Evolutionary conservation across 2,888 invertebrate species (phyloP), one percentile per base, ranked within the genome.

Genomic region (Eurytoma adleriae): DNA sequence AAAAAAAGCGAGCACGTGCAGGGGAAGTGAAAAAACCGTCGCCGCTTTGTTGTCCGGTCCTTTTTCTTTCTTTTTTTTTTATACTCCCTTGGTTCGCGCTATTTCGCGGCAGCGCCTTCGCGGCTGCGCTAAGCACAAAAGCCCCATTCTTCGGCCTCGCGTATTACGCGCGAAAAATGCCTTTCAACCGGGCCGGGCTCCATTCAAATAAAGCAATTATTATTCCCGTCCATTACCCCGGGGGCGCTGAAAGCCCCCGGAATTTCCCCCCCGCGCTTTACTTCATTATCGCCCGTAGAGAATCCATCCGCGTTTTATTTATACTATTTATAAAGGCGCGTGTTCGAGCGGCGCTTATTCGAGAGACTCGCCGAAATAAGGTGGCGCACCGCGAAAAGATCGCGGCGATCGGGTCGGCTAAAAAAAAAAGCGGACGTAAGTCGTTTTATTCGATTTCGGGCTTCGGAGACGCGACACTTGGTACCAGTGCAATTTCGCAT

Each of bases 111-210:
- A 27, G 27, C 16, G 56, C n/a, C 7, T 16, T 14, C 24, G 57
- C 48, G 59, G 20, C 14, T 40, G 40, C 40, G 40, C 40, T 40
- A 40, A 40, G 40, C 40, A 71, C 59, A 71, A 71, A 59, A 48
- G 70, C 48, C 24, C 10, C 20, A 71, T 71, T 71, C 70, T 71
- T 71, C 50, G 50, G 20, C 40, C 27, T 4, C 70, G 40, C 18
- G 57, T 40, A 59, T 48, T 61, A 18, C 50, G 27, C 14, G 30
- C 16, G 16, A 10, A n/a, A 14, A 16, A n/a, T n/a, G 40, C 62
- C 5, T 40, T 62, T 62, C 12, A 40, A 59, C 30, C 14, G 48
- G 20, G 18, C 40, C 56, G 24, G 27, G 24, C 56, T 59, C 59
- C 48, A 50, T 70, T 62, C 16, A 10, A 50, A 52, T 52, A 24